Evolutionary conservation across 2,113 vertebrate genomes (phyloP).

Genomic region (Tragelaphus scriptus): DNA sequence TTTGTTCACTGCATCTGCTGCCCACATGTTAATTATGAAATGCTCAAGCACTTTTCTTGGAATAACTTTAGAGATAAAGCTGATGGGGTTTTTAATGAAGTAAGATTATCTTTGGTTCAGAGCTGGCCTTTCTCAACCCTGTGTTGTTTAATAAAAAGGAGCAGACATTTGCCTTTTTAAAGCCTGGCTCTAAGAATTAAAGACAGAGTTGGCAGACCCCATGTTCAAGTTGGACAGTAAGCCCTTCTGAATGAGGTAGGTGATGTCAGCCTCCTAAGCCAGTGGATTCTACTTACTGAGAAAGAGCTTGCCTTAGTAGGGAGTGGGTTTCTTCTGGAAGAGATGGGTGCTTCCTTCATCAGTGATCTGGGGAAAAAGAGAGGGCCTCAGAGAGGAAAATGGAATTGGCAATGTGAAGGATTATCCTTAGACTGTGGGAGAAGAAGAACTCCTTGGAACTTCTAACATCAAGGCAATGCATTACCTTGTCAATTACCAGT

Average conservation of each 20-base stretch:
- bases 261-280: background rate
- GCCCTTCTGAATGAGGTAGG: background rate
- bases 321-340: background rate
- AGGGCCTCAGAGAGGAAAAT: background rate
- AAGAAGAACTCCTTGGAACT: background rate
- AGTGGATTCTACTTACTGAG: background rate
- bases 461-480: background rate
- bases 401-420: background rate
- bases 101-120: constrained; percentile 72
- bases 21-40: constrained; percentile 80
- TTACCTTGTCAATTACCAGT: background rate
- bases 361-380: background rate
- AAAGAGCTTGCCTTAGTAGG: background rate
- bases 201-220: background rate
- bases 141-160: background rate
- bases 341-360: background rate
- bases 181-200: background rate
- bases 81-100: constrained; percentile 68
- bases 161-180: background rate
- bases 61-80: constrained; percentile 72
- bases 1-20: constrained; percentile 64
- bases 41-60: constrained; percentile 55
- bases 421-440: background rate
- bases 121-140: background rate
- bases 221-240: background rate